Conservation (phyloP, 2,888 invertebrate species). For the Ectemnius cavifrons region DNA sequence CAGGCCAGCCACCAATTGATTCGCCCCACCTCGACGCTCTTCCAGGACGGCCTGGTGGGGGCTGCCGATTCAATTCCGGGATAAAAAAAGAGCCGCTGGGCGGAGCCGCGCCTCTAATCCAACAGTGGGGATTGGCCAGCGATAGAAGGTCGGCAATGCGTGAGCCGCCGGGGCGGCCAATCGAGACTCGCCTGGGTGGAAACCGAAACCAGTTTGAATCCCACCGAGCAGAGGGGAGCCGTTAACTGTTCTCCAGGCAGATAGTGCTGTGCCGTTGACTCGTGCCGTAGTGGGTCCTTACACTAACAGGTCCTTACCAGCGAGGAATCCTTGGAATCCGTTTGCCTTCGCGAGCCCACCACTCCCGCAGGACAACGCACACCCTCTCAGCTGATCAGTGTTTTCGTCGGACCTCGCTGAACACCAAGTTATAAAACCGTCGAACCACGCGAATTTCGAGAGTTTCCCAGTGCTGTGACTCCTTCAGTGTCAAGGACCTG, state of each 20-base stretch:
- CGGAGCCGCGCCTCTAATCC: slow-evolving; percentile 62
- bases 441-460: too few species aligned
- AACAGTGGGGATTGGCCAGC: slow-evolving; percentile 58
- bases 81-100: slow-evolving; percentile 70
- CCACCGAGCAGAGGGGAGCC: slow-evolving; percentile 68
- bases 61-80: slow-evolving; percentile 75
- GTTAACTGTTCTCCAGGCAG: slow-evolving; percentile 71
- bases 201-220: slow-evolving; percentile 69
- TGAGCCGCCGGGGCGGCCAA: slow-evolving; percentile 63
- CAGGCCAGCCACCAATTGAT: slow-evolving; percentile 76
- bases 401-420: slow-evolving; percentile 14
- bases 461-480: too few species aligned
- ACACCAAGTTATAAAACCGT: not conserved
- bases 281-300: slow-evolving; percentile 73
- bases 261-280: slow-evolving; percentile 78
- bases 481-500: not conserved
- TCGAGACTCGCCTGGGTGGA: slow-evolving; percentile 67
- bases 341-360: slow-evolving; percentile 44
- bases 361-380: slow-evolving; percentile 16
- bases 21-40: slow-evolving; percentile 70
- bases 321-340: slow-evolving; percentile 62
- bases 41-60: slow-evolving; percentile 56
- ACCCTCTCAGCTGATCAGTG: slow-evolving; percentile 37
- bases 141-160: slow-evolving; percentile 57
- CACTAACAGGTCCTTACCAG: slow-evolving; percentile 64